Conservation (phyloP, 2,797 vertebrate species). For the Acrocephalus scirpaceus region DNA sequence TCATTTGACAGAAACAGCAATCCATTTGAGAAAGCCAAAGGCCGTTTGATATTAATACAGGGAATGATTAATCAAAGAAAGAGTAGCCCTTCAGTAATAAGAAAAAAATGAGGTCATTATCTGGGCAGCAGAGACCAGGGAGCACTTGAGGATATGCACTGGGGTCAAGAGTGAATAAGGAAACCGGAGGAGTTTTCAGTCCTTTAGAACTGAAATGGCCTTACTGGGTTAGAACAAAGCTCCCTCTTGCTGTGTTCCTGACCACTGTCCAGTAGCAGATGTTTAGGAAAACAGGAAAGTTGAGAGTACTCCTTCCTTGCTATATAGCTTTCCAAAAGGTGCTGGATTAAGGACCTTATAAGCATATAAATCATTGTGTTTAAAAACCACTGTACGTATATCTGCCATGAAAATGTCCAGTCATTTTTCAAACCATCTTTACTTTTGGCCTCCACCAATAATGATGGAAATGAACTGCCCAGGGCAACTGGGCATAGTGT, state of each 20-base stretch:
- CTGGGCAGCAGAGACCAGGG: slow-evolving; percentile 43
- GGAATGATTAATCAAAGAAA: slow-evolving; percentile 75
- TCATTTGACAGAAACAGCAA: slow-evolving; percentile 72
- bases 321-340: neutral
- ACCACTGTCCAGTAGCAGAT: neutral
- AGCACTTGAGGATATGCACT: slow-evolving; percentile 52
- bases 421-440: neutral
- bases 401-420: neutral
- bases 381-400: neutral
- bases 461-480: neutral
- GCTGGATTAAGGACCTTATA: neutral
- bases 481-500: neutral
- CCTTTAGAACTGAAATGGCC: neutral
- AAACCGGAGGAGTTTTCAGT: neutral
- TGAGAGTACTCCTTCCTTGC: neutral
- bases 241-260: neutral
- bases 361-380: neutral
- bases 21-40: slow-evolving; percentile 64
- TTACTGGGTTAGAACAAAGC: neutral
- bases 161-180: neutral
- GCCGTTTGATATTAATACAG: slow-evolving; percentile 71
- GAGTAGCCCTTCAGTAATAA: slow-evolving; percentile 51
- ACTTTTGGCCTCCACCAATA: neutral
- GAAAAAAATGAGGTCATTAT: slow-evolving; percentile 69
- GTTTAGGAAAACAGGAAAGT: neutral